A percentile compares a stretch with the other conserved stretches of the same genome.
Conservation (phyloP, 2,113 vertebrate species). For the Paracanthobrama guichenoti region DNA sequence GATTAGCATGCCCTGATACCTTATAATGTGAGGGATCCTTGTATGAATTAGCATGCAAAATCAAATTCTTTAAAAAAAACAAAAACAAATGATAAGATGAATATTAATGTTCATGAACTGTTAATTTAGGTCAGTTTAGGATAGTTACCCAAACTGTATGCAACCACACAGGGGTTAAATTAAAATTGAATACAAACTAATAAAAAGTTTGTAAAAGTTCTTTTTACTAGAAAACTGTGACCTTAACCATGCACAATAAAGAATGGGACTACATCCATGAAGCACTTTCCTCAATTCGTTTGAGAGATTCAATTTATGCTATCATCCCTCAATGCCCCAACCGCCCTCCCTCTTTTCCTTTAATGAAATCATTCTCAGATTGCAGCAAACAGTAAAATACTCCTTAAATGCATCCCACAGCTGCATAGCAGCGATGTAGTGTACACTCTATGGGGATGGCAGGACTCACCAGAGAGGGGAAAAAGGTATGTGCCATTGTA, state of each 20-base stretch:
- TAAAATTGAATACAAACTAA: background rate
- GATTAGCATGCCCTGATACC: conserved; percentile 73
- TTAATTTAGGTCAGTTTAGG: background rate
- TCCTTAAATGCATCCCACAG: conserved; percentile 43
- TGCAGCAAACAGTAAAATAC: conserved; percentile 38
- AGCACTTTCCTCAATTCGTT: conserved; percentile 38
- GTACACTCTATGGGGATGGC: background rate
- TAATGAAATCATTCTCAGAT: background rate
- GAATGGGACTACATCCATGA: conserved; percentile 49
- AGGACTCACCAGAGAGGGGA: conserved; percentile 77
- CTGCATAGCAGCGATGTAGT: background rate
- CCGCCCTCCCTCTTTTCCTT: background rate
- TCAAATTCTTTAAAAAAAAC: conserved; percentile 82
- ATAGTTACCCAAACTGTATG: background rate
- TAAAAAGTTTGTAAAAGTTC: too few species aligned
- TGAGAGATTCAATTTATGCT: background rate
- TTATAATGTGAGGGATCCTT: conserved; percentile 81
- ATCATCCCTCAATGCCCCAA: background rate
- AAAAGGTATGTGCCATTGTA: conserved; percentile 76
- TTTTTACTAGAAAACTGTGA: background rate
- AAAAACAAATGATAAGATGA: conserved; percentile 54
- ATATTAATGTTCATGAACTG: conserved; percentile 8
- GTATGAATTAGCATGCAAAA: conserved; percentile 85
- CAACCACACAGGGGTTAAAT: background rate
- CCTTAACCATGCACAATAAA: conserved; percentile 31